phyloP scores from a whole-genome alignment of 1,140 invertebrate species.

The Acromyrmex heyeri region DNA sequence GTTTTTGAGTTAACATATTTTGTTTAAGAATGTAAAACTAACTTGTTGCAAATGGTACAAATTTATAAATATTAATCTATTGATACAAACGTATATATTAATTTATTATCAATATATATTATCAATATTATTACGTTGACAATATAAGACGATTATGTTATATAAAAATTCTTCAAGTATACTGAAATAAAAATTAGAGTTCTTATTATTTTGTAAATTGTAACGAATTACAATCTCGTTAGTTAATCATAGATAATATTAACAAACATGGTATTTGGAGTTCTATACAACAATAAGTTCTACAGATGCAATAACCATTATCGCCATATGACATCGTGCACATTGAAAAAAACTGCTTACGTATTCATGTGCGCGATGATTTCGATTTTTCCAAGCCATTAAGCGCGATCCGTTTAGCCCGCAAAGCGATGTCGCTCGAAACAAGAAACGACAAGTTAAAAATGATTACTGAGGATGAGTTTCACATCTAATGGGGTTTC shows the following conservation, averaged over 20 bases:
- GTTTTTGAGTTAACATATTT: too few relatives aligned
- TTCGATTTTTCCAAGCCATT: conserved; percentile 86
- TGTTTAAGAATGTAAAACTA: too few relatives aligned
- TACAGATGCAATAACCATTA: conserved; percentile 46
- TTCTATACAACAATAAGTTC: conserved; percentile 12
- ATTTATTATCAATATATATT: too few relatives aligned
- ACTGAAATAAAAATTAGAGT: not conserved
- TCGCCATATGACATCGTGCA: conserved; percentile 77
- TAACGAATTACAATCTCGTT: not conserved
- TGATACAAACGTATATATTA: too few relatives aligned
- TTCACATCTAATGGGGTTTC: conserved; percentile 53
- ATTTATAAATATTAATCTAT: too few relatives aligned
- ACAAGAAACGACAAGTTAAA: conserved; percentile 83
- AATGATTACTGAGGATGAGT: conserved; percentile 82
- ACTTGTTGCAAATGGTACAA: too few relatives aligned
- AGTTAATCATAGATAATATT: not conserved
- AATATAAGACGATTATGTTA: not conserved
- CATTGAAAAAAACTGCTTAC: conserved; percentile 81
- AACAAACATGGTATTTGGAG: not conserved
- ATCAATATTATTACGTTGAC: not conserved
- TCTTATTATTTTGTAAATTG: not conserved
- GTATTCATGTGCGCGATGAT: conserved; percentile 85
- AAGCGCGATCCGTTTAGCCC: conserved; percentile 75
- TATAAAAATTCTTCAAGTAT: not conserved
- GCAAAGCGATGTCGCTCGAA: conserved; percentile 82